Base-by-base conservation (phyloP, 2,113 vertebrate genomes). In the Hippocampus abdominalis region DNA sequence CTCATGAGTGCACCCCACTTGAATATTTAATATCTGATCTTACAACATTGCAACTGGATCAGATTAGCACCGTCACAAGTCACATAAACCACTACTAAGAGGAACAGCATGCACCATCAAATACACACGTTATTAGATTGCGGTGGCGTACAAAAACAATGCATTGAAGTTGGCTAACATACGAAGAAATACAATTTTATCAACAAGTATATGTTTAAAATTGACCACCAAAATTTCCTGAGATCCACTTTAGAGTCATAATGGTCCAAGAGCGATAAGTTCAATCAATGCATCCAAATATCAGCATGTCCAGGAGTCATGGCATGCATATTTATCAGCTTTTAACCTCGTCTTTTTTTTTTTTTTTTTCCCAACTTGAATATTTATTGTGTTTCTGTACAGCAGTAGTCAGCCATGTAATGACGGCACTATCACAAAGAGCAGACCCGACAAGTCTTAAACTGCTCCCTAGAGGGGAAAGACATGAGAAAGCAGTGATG, bases 401-500 rank as follows among this genome's bases (percentile, higher is more conserved):
- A 79, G 84, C 75, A 78, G 86, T 69, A 68, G 79, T 86, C 83
- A 75, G 83, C 77, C 82, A 74, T 64, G 76, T 81, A 76, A 70
- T 70, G 81, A 88, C 74, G 81, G 81, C 83, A 61, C 75, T 89
- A 91, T 91, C 86, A 93, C 86, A 91, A 86, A 77, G 89, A 91
- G 89, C 81, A 91, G 88, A 93, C 90, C 74, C 87, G 88, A 90
- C 89, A 91, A 80, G 88, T 87, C 89, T 92, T 92, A 87, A 86
- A 90, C 88, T 91, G 87, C 78, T 85, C 86, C 90, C 91, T 92
- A 81, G 57, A 86, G 87, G 83, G 79, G 85, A 89, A 80, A 87
- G 73, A 84, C 75, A 86, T 6, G 82, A 87, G 81, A 89, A 81
- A 86, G 83, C 70, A 84, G 77, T 73, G 49, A 76, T 88, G 83